Evolutionary conservation across 2,113 vertebrate genomes (phyloP).

Genomic region (Coreoperca whiteheadi): DNA sequence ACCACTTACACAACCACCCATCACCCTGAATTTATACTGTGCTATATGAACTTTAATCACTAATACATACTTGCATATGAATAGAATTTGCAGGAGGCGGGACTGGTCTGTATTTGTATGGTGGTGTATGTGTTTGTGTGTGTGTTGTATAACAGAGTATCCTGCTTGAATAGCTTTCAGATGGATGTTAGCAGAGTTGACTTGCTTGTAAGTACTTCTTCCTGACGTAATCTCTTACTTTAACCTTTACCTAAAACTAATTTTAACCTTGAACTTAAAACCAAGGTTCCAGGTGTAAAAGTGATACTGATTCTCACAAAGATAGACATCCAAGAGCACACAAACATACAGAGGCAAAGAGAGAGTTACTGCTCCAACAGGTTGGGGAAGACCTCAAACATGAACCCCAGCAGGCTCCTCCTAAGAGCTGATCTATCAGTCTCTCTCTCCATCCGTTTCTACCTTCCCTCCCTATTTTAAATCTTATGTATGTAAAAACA

Average conservation of each 20-base stretch:
- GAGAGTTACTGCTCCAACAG: slow-evolving; percentile 30
- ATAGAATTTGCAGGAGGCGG: slow-evolving; percentile 17
- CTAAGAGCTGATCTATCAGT: slow-evolving; percentile 34
- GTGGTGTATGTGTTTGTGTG: background rate
- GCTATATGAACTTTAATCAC: slow-evolving; percentile 25
- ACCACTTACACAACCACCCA: background rate
- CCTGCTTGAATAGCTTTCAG: slow-evolving; percentile 51
- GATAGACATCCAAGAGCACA: slow-evolving; percentile 3
- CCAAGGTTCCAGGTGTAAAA: background rate
- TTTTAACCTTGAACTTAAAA: background rate
- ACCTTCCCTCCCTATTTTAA: background rate
- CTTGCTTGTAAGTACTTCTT: slow-evolving; percentile 19
- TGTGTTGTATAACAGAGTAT: slow-evolving; percentile 34
- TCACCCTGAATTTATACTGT: slow-evolving; percentile 8
- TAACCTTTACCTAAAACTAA: background rate
- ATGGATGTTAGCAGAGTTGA: slow-evolving; percentile 47
- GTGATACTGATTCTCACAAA: slow-evolving; percentile 7
- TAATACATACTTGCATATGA: slow-evolving; percentile 19
- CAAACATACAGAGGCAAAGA: background rate
- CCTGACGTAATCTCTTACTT: background rate
- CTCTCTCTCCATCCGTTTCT: slow-evolving; percentile 14
- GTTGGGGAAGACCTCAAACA: slow-evolving; percentile 48
- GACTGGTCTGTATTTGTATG: background rate
- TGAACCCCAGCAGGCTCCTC: slow-evolving; percentile 27
- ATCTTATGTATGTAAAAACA: background rate